Base-by-base conservation (phyloP, 1,140 invertebrate species). In the Sycophila sp. region DNA sequence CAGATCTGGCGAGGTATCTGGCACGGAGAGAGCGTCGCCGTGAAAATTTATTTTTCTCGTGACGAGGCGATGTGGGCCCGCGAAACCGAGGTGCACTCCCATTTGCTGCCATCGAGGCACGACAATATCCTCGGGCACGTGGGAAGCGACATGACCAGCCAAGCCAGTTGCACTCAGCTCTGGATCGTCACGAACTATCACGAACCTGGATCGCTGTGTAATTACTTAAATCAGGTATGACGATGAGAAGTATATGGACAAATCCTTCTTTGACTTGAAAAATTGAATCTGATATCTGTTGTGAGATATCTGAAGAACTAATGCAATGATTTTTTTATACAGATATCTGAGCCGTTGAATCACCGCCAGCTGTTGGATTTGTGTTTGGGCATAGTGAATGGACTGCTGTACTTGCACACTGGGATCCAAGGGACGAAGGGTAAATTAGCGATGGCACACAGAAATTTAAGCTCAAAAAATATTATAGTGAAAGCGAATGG, bases 401-500 rank as follows among this genome's bases (percentile, higher is more conserved):
- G 96, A 0, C 81, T 98, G 17, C 90, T 96, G n/a, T 96, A 98
- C 88, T 86, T 98, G 22, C 97, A 98, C 80, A 96, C 94, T 0
- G 96, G 98, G 86, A 97, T 98, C 80, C 92, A 95, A 78, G 96
- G 96, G 28, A 96, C 95, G 45, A 86, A 92, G 88, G 93, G 93
- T 38, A 97, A 96, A 80, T 95, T 95, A 11, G 94, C 94, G 11
- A 97, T 98, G 86, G 95, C 96, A 1, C 97, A 99, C 83, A 87
- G 97, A 8, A 97, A 99, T 86, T 92, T 99, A 10, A 98, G 98
- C 84, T 94, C 93, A 0, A 98, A 98, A 86, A 98, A 98, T 85
- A 97, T 99, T 74, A 87, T 98, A 45, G 94, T 98, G 13, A 97
- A 94, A 82, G 87, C 88, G 17, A 93, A 96, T 81, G 95, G 95